These are phyloP conservation scores for Stegostoma tigrinum DNA, from an alignment of 2,113 vertebrate species.

Conservation along the genomic window DNA sequence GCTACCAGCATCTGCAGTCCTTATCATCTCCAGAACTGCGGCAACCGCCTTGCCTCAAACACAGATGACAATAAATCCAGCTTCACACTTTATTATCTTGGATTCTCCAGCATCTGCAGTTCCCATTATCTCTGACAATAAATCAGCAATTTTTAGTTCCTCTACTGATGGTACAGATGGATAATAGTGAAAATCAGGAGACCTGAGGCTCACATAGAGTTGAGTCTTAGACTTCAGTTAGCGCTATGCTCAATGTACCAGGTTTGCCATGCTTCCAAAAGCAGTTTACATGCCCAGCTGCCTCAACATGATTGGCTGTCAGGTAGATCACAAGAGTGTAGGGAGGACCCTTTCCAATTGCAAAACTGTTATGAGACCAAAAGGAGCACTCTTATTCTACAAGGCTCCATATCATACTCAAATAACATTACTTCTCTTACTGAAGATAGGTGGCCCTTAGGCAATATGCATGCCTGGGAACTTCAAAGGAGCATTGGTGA, in stretches of 20 bases:
- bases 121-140: too few species aligned
- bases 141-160: background rate
- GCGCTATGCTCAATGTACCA: background rate
- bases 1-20: too few species aligned
- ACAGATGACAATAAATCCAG: background rate
- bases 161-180: background rate
- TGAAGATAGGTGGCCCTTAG: background rate
- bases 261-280: background rate
- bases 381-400: background rate
- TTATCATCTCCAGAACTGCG: background rate
- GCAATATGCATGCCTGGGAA: background rate
- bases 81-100: too few species aligned
- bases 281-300: background rate
- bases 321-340: background rate
- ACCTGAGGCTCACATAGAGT: background rate
- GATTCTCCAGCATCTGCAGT: too few species aligned
- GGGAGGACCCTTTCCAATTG: background rate
- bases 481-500: background rate
- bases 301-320: background rate
- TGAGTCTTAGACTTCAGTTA: background rate
- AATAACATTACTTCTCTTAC: background rate
- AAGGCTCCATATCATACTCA: background rate
- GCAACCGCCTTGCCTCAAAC: background rate
- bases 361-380: background rate
- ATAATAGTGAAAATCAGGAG: background rate